phyloP scores from a whole-genome alignment of 2,888 invertebrate genomes.

The Pristionchus arcanus region DNA sequence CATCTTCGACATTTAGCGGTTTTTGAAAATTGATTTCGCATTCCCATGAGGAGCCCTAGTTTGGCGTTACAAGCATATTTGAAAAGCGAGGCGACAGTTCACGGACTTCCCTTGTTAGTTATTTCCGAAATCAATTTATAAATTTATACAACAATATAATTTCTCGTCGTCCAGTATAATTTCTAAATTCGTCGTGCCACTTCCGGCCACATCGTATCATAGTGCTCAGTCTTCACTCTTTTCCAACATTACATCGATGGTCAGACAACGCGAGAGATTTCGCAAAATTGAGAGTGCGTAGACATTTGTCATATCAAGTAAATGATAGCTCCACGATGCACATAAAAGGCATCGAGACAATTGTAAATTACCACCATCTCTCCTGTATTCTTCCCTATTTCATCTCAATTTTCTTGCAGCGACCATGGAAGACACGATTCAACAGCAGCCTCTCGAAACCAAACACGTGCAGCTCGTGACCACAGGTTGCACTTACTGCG shows the following conservation, averaged over 20 bases:
- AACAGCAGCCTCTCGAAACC: neutral
- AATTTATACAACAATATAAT: neutral
- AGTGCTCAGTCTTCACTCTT: neutral
- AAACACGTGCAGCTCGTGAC: neutral
- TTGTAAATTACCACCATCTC: neutral
- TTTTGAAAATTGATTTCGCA: too few relatives aligned
- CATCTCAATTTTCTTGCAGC: neutral
- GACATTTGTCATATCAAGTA: neutral
- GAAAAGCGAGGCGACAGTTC: too few relatives aligned
- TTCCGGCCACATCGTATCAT: neutral
- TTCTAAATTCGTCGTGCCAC: conserved; percentile 10
- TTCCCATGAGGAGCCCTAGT: too few relatives aligned
- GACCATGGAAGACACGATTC: neutral
- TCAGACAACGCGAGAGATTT: neutral
- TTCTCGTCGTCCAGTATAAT: neutral
- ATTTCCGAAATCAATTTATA: too few relatives aligned
- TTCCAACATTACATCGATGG: neutral
- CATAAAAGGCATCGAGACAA: neutral
- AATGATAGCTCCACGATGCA: neutral
- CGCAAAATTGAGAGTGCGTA: neutral
- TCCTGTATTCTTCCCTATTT: too few relatives aligned
- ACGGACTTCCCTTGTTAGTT: too few relatives aligned
- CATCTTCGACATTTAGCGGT: too few relatives aligned
- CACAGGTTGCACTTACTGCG: neutral
- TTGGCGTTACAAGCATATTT: too few relatives aligned